phyloP scores from a whole-genome alignment of 2,113 vertebrate genomes.

The Dasyornis broadbenti region DNA sequence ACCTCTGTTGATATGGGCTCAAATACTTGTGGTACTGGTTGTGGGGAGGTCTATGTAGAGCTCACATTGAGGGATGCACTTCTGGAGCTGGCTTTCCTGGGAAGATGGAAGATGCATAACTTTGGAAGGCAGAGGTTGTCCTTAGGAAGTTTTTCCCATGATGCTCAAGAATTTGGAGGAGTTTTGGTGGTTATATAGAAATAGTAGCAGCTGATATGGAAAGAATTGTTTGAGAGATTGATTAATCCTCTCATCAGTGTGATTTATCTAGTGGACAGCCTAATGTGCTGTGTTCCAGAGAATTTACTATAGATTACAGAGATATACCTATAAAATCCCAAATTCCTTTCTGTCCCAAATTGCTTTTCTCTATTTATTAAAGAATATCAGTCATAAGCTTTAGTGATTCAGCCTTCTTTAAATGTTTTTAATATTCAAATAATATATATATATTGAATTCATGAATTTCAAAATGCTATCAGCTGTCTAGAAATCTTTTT shows the following conservation, averaged over 20 bases:
- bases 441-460: not conserved
- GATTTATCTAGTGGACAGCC: not conserved
- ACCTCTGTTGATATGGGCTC: rapidly evolving
- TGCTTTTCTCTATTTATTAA: not conserved
- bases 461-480: not conserved
- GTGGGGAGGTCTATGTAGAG: not conserved
- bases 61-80: rapidly evolving
- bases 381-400: not conserved
- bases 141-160: not conserved
- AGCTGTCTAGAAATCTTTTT: not conserved
- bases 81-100: not conserved
- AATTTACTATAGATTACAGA: not conserved
- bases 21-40: not conserved
- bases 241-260: not conserved
- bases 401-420: not conserved
- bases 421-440: not conserved
- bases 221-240: not conserved
- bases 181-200: not conserved
- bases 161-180: not conserved
- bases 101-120: not conserved
- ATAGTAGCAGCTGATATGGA: not conserved
- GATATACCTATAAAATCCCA: not conserved
- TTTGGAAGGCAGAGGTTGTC: not conserved
- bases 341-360: not conserved
- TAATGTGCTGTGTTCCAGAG: not conserved